Base-by-base conservation (phyloP, 2,797 vertebrate species). In the Cacajao melanocephalus region DNA sequence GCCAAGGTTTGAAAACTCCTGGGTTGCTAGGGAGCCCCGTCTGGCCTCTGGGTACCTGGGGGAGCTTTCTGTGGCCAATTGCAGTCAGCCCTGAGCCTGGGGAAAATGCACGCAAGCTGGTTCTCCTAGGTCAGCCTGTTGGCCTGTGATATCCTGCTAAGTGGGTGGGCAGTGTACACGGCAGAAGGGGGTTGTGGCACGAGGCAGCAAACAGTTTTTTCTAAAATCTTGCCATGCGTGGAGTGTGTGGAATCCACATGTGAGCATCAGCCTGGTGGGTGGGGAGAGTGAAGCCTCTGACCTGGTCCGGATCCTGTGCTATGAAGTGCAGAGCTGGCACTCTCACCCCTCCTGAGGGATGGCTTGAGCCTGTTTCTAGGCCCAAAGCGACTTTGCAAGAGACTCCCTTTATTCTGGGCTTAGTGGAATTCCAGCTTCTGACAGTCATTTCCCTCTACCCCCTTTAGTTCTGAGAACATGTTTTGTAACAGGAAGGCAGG, bases 1-100 rank as follows among this genome's bases (percentile, higher is more conserved):
- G 96, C 80, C 0, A n/a, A 94, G 88, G 61, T 86, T 94, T 94
- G 88, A 78, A 81, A 93, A 94, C 58, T 84, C n/a, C 10, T 64
- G 48, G 57, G 76, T 50, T 72, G n/a, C 11, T 4, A 14, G 41
- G 91, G n/a, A 81, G 67, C 24, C 61, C 33, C 36, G 20, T 30
- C 72, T 52, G 88, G 81, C 52, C 58, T 83, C 72, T 0, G 1
- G 88, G 48, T 50, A 20, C 7, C 78, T 28, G n/a, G 82, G 82
- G 48, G 64, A 1, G 57, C 84, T 87, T 28, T 30, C 39, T 64
- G 19, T 84, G 44, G n/a, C 46, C 73, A 13, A 2, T 19, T 78
- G 41, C 33, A 44, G 73, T 20, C 82, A 73, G 46, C 64, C 50
- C 50, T 36, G 82, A 72, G 39, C 19, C n/a, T 22, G 36, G 81